Evolutionary conservation across 2,888 invertebrate genomes (phyloP).

Genomic region (Drosophila fulvimacula): DNA sequence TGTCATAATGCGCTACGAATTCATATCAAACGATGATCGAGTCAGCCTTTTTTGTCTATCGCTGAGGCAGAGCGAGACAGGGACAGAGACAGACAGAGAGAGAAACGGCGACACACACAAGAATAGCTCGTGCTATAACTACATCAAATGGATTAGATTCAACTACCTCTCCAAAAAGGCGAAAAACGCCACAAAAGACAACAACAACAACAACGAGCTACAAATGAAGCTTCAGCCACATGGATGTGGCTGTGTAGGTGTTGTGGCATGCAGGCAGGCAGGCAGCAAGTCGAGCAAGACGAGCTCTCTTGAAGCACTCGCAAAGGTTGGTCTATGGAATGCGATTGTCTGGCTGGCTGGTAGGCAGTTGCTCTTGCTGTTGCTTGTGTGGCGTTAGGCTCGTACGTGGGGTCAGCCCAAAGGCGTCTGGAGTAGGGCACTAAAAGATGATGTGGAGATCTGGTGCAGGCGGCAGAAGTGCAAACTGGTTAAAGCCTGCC

Average conservation of each 20-base stretch:
- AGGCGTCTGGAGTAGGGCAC: slow-evolving; percentile 61
- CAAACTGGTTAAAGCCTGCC: slow-evolving; percentile 41
- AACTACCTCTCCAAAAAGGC: slow-evolving; percentile 79
- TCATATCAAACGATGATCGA: slow-evolving; percentile 82
- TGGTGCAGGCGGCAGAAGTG: slow-evolving; percentile 16
- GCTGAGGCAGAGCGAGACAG: slow-evolving; percentile 16
- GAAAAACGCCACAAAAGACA: slow-evolving; percentile 75
- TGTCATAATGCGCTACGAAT: slow-evolving; percentile 83
- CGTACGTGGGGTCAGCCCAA: slow-evolving; percentile 72
- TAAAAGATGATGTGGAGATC: slow-evolving; percentile 50
- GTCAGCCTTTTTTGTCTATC: slow-evolving; percentile 70
- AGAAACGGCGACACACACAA: slow-evolving; percentile 68
- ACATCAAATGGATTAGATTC: slow-evolving; percentile 82
- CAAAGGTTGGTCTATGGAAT: slow-evolving; percentile 66
- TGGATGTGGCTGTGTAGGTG: slow-evolving; percentile 71
- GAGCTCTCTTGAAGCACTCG: slow-evolving; percentile 27
- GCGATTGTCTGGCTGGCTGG: slow-evolving; percentile 64
- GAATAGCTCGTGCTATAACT: slow-evolving; percentile 83
- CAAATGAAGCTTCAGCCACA: slow-evolving; percentile 44
- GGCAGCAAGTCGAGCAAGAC: slow-evolving; percentile 15
- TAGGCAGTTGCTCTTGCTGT: slow-evolving; percentile 5
- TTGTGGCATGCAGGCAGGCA: slow-evolving; percentile 65
- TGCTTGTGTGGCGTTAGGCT: slow-evolving; percentile 51
- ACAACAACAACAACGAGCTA: slow-evolving; percentile 37
- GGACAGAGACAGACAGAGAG: slow-evolving; percentile 1